A percentile compares a stretch with the other conserved stretches of the same genome.
These are phyloP conservation scores for Calidris pygmaea DNA, from an alignment of 2,113 vertebrate species.

Conservation along the genomic window DNA sequence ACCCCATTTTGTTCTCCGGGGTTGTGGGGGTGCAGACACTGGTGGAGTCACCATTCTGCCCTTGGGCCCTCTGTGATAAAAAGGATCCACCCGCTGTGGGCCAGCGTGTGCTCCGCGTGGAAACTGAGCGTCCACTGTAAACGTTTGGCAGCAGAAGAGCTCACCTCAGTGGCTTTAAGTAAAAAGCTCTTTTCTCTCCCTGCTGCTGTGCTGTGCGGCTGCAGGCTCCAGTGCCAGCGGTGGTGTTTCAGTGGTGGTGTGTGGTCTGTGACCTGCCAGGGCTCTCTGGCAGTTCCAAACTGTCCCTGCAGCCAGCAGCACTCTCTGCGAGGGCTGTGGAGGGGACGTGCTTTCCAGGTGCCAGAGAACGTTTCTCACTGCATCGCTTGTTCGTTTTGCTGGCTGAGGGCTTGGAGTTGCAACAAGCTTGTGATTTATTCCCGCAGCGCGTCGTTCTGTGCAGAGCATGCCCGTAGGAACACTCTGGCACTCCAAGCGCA, in stretches of 20 bases:
- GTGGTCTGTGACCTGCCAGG: neutral
- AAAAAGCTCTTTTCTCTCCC: neutral
- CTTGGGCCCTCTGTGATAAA: neutral
- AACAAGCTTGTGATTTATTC: fast-evolving
- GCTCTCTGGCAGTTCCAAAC: neutral
- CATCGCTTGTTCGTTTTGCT: fast-evolving
- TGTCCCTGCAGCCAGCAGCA: neutral
- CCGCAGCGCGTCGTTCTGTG: conserved; percentile 85
- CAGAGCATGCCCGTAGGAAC: conserved; percentile 90
- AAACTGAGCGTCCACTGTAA: neutral
- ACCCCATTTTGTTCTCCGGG: fast-evolving
- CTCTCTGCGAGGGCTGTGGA: no score
- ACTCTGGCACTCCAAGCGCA: conserved; percentile 88
- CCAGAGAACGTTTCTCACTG: neutral
- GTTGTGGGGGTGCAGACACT: fast-evolving
- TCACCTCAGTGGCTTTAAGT: neutral
- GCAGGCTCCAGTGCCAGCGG: neutral
- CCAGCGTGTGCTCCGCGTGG: neutral
- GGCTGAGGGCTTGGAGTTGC: fast-evolving
- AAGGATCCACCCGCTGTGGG: neutral
- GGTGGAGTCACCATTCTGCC: no score
- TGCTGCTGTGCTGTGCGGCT: neutral
- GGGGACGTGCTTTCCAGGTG: no score
- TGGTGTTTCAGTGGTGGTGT: neutral
- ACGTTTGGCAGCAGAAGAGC: neutral